A percentile compares a stretch with the other conserved stretches of the same genome.
Conservation (phyloP, 2,888 invertebrate genomes). For the Leptopilina syphax region DNA sequence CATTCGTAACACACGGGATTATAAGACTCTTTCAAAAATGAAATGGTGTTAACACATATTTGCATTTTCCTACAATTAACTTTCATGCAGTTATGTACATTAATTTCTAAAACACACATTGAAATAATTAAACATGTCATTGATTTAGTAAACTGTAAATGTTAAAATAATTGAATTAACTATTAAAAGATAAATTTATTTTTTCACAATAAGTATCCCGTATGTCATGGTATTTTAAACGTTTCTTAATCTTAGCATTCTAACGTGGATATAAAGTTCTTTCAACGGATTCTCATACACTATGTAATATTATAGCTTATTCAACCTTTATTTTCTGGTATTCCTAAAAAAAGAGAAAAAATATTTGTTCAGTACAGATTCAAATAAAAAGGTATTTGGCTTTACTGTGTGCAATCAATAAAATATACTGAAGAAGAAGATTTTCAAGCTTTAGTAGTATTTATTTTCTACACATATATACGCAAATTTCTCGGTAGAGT, state of each 20-base stretch:
- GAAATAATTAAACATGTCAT: no score
- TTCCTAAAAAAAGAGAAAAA: constrained; percentile 3
- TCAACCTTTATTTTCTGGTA: constrained; percentile 15
- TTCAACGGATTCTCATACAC: constrained; percentile 9
- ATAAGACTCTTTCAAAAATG: no score
- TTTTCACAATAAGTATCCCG: background rate
- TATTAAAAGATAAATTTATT: background rate
- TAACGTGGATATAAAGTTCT: constrained; percentile 13
- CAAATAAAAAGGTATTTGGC: background rate
- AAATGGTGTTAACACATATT: no score
- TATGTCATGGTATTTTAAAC: constrained; percentile 6
- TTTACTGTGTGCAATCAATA: constrained; percentile 3
- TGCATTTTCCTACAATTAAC: no score
- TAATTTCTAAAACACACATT: no score
- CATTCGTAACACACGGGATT: no score
- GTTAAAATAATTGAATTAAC: background rate
- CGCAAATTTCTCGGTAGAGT: background rate
- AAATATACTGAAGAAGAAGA: background rate
- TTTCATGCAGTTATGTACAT: no score
- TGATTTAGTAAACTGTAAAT: background rate
- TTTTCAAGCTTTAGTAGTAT: background rate
- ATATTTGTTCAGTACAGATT: background rate
- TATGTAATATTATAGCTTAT: constrained; percentile 25
- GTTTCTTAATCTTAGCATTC: background rate
- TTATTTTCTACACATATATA: background rate